Percentiles rank a stretch among this genome's conserved stretches.
Conservation (phyloP, 2,113 vertebrate species). For the Hylia prasina region DNA sequence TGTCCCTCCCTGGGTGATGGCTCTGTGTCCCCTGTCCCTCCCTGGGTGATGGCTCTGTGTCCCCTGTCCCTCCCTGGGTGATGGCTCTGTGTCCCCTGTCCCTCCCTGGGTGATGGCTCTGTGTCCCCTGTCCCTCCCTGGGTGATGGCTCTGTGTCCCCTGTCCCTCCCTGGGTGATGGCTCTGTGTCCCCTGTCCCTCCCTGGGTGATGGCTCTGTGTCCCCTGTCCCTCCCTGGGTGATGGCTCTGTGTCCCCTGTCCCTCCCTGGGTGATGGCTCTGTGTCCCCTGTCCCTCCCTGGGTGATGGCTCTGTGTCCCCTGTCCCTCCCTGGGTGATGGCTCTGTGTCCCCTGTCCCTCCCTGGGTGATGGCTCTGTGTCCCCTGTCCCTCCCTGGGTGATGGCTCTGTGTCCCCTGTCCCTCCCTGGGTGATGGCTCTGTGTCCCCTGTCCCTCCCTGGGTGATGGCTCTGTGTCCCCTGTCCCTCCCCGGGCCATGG, state of each 20-base stretch:
- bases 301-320: fast-evolving
- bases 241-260: fast-evolving
- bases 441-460: too few species aligned
- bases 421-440: fast-evolving
- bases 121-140: too few species aligned
- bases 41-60: fast-evolving
- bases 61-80: too few species aligned
- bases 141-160: fast-evolving
- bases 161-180: too few species aligned
- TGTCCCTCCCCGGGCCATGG: fast-evolving
- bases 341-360: fast-evolving
- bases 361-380: fast-evolving
- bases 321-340: too few species aligned
- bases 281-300: too few species aligned
- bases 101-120: fast-evolving
- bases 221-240: too few species aligned
- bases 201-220: fast-evolving
- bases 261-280: fast-evolving
- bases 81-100: fast-evolving
- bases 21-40: fast-evolving
- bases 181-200: fast-evolving
- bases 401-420: fast-evolving
- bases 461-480: fast-evolving
- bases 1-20: too few species aligned
- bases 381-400: too few species aligned